Evolutionary conservation across 2,797 vertebrate species (phyloP).

Genomic region (Thamnophis elegans): DNA sequence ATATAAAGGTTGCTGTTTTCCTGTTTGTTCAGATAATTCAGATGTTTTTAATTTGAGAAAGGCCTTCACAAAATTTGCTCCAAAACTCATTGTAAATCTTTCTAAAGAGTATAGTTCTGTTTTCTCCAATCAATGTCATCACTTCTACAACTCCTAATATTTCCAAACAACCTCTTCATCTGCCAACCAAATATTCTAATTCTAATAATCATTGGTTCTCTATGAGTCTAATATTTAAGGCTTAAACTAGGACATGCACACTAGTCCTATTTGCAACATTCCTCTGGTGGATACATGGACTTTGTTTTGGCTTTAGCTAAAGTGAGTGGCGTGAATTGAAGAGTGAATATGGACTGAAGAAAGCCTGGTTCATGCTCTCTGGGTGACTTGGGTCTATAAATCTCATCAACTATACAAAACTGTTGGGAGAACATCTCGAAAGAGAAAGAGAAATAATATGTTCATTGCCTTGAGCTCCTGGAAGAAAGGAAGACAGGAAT

Average conservation of each 20-base stretch:
- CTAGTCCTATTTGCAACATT: background rate
- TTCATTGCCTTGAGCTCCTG: background rate
- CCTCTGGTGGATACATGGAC: background rate
- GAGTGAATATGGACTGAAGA: background rate
- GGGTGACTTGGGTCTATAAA: background rate
- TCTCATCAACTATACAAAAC: background rate
- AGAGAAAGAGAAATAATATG: background rate
- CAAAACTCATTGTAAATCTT: background rate
- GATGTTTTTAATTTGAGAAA: background rate
- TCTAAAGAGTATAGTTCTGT: background rate
- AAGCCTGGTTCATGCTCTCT: background rate
- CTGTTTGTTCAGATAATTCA: background rate
- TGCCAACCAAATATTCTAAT: background rate
- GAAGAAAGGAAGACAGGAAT: background rate
- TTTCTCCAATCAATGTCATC: background rate
- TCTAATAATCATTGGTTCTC: background rate
- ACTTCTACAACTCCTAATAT: background rate
- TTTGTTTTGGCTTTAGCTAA: background rate
- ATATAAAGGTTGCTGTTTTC: background rate
- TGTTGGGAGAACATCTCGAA: background rate
- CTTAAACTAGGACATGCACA: background rate
- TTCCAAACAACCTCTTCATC: background rate
- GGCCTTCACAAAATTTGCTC: background rate
- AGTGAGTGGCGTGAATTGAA: background rate
- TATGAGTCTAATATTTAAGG: background rate